Evolutionary conservation across 1,140 invertebrate species (phyloP), one percentile per base, ranked within the genome.

Genomic region (Aphelenchoides besseyi): DNA sequence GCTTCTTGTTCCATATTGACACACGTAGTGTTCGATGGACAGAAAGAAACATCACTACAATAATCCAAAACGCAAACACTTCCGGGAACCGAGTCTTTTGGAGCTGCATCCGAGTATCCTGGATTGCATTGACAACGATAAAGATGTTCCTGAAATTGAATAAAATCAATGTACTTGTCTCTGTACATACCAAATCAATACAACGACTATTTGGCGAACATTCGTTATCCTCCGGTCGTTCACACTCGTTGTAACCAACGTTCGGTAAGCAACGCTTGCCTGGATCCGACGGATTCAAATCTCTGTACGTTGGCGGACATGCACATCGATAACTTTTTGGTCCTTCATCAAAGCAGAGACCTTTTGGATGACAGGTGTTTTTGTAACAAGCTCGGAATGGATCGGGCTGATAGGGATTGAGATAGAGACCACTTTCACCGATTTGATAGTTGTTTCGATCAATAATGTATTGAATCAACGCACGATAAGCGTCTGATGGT

Each of bases 341-440:
- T n/a, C 82, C 82, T n/a, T 75, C 69, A 28, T 85, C 82, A 32
- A 85, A 69, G 59, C 82, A 83, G n/a, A 79, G 75, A 26, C 79
- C 83, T 61, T 73, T 79, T 23, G 81, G 79, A 71, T 85, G 81
- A 61, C 82, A 83, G 16, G 77, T 71, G 68, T 84, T 83, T 64
- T 82, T 82, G 75, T 73, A 85, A 66, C 82, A 83, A 57, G 83
- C 76, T 29, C 74, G 79, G 78, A 85, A 83, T 53, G 82, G 82
- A 74, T 80, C 72, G 29, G 73, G 80, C 48, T 83, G 82, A 33
- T 82, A 79, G 30, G 80, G 77, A 53, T 79, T 84, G 12, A 83
- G 52, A 70, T 78, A 83, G 26, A 83, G 70, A 61, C 77, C 83
- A 55, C 75, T 80, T 28, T 75, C 53, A 35, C 82, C 82, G n/a